Base-by-base conservation (phyloP, 2,113 vertebrate species). In the Conger conger region DNA sequence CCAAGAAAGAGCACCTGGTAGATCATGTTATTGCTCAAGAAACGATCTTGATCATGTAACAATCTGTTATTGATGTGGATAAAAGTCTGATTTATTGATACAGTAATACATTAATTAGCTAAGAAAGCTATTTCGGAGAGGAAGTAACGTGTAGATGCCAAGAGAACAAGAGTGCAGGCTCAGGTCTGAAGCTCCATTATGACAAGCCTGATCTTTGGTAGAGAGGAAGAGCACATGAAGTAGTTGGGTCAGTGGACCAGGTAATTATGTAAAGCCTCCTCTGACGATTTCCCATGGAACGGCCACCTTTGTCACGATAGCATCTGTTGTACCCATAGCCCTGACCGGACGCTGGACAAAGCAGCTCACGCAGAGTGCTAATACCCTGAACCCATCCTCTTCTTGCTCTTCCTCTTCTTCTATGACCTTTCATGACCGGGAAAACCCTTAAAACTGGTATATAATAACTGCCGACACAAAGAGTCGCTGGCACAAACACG, bases 221-320 rank as follows among this genome's bases (percentile, higher is more conserved):
- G 4, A 42, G 33, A 30, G 20, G 0, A 60, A 36, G 3, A 3
- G 23, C 50, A 53, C 50, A 87, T 86, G 80, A 80, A 15, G 11
- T 20, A 82, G 79, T 83, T 76, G 78, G 78, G 36, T 57, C 78
- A 60, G 33, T 80, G 36, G 84, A 79, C 35, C 60, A 79, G 45
- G 82, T 77, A 88, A 87, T 86, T 81, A 82, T 78, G 78, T 80
- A 84, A 83, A 84, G 63, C 38, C 81, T 42, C 50, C 23, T 79
- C 18, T 86, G 76, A 45, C 42, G 30, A 79, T 45, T 23, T 83
- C 7, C 42, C 1, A 35, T 6, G 42, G 38, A 81, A 35, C n/a
- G 20, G 20, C 42, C 33, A 37, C 23, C 13, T 78, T 45, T 54
- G 45, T 57, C 8, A 76, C 50, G 60, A 37, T 78, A 23, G 11